Base-by-base conservation (phyloP, 2,797 vertebrate species). In the Macroramphosus scolopax region DNA sequence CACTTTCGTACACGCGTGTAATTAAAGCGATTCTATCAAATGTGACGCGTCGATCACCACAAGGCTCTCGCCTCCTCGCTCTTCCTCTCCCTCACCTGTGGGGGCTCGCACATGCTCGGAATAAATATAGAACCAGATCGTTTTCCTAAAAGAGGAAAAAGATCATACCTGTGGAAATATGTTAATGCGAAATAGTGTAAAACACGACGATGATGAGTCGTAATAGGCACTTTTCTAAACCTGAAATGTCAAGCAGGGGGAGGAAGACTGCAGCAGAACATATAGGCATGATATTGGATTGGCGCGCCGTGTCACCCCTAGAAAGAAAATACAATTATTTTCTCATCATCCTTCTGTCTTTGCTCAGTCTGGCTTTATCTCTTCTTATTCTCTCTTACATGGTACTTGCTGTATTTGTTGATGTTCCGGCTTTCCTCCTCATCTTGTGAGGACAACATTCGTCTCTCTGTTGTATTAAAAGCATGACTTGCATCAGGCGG, bases 171-270 rank as follows among this genome's bases (percentile, higher is more conserved):
- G 46, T 41, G 39, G 62, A 75, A 77, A 77, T 44, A 63, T 78
- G 62, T 72, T 83, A 76, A 85, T 85, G 75, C 72, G 82, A 87
- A 84, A 82, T 75, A 75, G 77, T 77, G 78, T 83, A 81, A 79
- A 80, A 84, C 82, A 81, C 47, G 73, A 68, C 54, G 25, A 79
- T 51, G 28, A 57, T 61, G 75, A 80, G 57, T 63, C 60, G 77
- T 80, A 84, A 79, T 63, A 75, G 72, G 75, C 69, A 67, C 69
- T 77, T 6, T 80, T 75, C 64, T 81, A 83, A 85, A 77, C 76
- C 55, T 80, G 77, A 87, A 87, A 86, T 88, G 86, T 89, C 86
- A 85, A 72, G 60, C 63, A 63, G 66, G 50, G 51, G 49, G 51
- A 75, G 51, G 65, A 72, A 70, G 46, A 57, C 13, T 49, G 75